phyloP scores from a whole-genome alignment of 1,140 invertebrate species.

The Mylabris phalerata region DNA sequence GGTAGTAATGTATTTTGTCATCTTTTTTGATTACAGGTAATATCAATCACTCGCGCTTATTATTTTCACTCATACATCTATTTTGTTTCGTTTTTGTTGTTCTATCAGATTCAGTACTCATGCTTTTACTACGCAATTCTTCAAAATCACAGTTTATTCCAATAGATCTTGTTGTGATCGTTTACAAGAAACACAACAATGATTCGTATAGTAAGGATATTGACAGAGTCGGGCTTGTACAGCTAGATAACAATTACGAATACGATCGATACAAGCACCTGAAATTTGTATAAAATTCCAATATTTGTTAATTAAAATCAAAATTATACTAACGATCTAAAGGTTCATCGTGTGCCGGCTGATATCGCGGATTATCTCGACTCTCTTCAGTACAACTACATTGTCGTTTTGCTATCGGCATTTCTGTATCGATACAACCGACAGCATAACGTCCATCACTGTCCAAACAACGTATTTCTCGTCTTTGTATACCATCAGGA shows the following conservation, averaged over 20 bases:
- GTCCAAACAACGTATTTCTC: conserved; percentile 55
- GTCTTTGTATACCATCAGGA: conserved; percentile 52
- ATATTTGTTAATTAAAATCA: background rate
- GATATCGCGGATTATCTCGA: conserved; percentile 18
- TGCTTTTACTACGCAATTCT: conserved; percentile 17
- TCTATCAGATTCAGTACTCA: conserved; percentile 20
- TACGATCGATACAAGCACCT: conserved; percentile 61
- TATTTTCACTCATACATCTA: conserved; percentile 2
- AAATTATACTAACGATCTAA: conserved; percentile 33
- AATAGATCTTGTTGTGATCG: conserved; percentile 36
- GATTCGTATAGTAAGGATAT: conserved; percentile 70
- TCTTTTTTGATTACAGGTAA: too few relatives aligned
- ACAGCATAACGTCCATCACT: conserved; percentile 36
- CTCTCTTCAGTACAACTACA: conserved; percentile 31
- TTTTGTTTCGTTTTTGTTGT: background rate
- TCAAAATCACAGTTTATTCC: conserved; percentile 28
- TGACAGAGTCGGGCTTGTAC: conserved; percentile 71
- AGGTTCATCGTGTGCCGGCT: conserved; percentile 38
- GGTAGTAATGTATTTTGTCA: too few relatives aligned
- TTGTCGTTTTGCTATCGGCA: conserved; percentile 31
- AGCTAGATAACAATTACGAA: conserved; percentile 66
- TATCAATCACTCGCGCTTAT: conserved; percentile 10
- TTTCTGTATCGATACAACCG: conserved; percentile 29
- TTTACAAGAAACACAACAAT: conserved; percentile 68
- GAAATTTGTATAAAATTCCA: conserved; percentile 18